Base-by-base conservation (phyloP, 2,888 invertebrate species). In the Bimastos eiseni region DNA sequence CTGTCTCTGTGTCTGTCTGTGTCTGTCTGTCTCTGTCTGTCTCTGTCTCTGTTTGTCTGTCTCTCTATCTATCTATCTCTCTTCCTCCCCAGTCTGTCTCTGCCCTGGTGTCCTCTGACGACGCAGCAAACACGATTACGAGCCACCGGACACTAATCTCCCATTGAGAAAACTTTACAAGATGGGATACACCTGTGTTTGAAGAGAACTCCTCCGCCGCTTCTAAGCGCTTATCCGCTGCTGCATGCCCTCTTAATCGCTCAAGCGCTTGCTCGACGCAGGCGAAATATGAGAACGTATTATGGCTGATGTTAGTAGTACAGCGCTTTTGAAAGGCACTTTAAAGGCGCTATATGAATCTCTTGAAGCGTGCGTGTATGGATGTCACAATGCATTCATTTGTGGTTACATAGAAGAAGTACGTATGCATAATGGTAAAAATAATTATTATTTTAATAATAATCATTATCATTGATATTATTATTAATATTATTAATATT, bases 91-190 rank as follows among this genome's bases (percentile, higher is more conserved):
- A 11, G 84, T 86, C 86, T 86, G 13, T 21, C 34, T 21, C 24
- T 86, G 24, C 17, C n/a, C 37, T 30, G 34, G 36, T 37, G 86
- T 86, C 86, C 17, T 86, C 37, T 86, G 17, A 86, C 37, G 86
- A 36, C 36, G 36, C 36, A 13, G 86, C 86, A 86, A 86, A 86
- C 86, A 86, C 86, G 86, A 86, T 86, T 86, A 86, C 37, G 34
- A 86, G 86, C 37, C 86, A 86, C 86, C 37, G 19, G 86, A 86
- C 86, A 86, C 86, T 86, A 86, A 86, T 86, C 86, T 36, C 37
- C 24, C 37, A 86, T 86, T 86, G 86, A 86, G 36, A n/a, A 70
- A 70, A 70, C 8, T n/a, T 70, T n/a, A 8, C 13, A 8, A n/a
- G 70, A 70, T n/a, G 8, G n/a, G 70, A 30, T n/a, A 70, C 70